A percentile compares a stretch with the other conserved stretches of the same genome.
Conservation (phyloP, 2,113 vertebrate genomes). For the Reinhardtius hippoglossoides region DNA sequence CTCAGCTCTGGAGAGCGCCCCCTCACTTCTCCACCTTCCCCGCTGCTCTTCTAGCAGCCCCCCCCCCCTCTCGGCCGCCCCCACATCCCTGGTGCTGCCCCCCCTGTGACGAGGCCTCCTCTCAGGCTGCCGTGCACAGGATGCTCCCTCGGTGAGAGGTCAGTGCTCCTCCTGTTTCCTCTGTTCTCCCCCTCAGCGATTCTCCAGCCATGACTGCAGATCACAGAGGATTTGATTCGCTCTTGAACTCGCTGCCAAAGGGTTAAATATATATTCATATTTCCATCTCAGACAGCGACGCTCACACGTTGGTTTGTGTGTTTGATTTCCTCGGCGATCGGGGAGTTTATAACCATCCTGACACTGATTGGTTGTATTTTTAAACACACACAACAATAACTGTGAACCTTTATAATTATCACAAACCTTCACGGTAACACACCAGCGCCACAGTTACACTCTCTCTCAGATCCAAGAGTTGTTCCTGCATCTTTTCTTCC, state of each 20-base stretch:
- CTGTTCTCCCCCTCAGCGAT: constrained; percentile 46
- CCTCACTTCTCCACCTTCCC: constrained; percentile 10
- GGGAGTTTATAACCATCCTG: neutral
- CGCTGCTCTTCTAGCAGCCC: neutral
- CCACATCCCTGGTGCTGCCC: constrained; percentile 28
- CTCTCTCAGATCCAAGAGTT: no score
- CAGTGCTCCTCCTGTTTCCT: constrained; percentile 62
- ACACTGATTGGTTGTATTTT: neutral
- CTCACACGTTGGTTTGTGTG: neutral
- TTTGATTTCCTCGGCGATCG: neutral
- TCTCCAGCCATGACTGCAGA: constrained; percentile 39
- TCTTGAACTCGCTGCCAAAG: constrained; percentile 36
- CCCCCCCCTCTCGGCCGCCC: constrained; percentile 12
- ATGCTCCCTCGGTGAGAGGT: constrained; percentile 69
- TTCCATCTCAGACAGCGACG: neutral
- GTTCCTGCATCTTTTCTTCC: no score
- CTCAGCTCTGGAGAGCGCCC: neutral
- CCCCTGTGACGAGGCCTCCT: constrained; percentile 61
- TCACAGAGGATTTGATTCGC: constrained; percentile 55
- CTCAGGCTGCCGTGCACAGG: constrained; percentile 46
- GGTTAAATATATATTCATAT: constrained; percentile 10
- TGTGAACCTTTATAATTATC: no score
- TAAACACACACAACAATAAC: neutral
- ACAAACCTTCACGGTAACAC: no score
- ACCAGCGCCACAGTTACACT: no score